A percentile compares a stretch with the other conserved stretches of the same genome.
Evolutionary conservation across 2,113 vertebrate species (phyloP).

Genomic region (Porphyrio hochstetteri): DNA sequence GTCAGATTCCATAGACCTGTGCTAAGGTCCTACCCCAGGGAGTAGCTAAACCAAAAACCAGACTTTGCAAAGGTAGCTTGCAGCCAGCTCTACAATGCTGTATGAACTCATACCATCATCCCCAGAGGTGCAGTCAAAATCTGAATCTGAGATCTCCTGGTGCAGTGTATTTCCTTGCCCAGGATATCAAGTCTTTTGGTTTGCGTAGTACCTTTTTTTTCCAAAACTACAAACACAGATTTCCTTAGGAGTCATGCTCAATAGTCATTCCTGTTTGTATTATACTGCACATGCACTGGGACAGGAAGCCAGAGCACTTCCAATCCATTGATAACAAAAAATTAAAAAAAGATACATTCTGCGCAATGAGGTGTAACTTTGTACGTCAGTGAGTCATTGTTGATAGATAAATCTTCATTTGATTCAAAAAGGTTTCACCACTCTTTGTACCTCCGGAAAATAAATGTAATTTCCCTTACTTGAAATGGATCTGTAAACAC

Average conservation of each 20-base stretch:
- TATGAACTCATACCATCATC: neutral
- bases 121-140: neutral
- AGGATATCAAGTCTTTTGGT: neutral
- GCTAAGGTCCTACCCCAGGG: no score
- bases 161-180: neutral
- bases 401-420: neutral
- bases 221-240: neutral
- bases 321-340: slow-evolving; percentile 26
- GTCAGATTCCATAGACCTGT: neutral
- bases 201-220: neutral
- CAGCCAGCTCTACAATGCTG: neutral
- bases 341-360: neutral
- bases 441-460: neutral
- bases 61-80: neutral
- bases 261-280: neutral
- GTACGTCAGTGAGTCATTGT: neutral
- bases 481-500: neutral
- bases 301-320: slow-evolving; percentile 22
- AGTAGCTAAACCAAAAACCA: neutral
- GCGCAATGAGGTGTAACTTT: neutral
- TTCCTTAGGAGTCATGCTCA: slow-evolving; percentile 18
- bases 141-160: neutral
- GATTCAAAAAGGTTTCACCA: neutral
- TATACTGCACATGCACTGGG: neutral
- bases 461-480: neutral